Conservation (phyloP, 2,888 invertebrate genomes). For the Ochlodes sylvanus region DNA sequence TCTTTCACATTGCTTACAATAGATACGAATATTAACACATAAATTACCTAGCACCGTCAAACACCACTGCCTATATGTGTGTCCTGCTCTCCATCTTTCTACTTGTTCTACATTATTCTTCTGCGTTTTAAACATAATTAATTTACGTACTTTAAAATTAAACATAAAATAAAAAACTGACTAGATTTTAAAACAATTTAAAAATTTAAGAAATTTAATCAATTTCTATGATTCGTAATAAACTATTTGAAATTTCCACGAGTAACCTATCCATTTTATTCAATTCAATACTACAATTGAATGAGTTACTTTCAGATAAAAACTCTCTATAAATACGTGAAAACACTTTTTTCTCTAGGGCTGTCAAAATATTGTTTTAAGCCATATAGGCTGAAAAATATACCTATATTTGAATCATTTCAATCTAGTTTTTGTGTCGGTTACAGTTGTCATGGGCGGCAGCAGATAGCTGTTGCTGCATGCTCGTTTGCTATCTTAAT, state of each 20-base stretch:
- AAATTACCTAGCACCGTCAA: conserved; percentile 47
- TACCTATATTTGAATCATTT: too few relatives aligned
- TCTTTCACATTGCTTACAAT: too few relatives aligned
- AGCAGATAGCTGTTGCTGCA: too few relatives aligned
- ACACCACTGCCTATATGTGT: conserved; percentile 47
- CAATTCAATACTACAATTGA: conserved; percentile 16
- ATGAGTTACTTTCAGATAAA: not conserved
- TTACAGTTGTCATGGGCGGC: too few relatives aligned
- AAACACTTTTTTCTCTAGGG: not conserved
- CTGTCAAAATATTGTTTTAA: conserved; percentile 7
- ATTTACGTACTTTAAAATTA: too few relatives aligned
- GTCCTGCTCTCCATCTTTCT: conserved; percentile 36
- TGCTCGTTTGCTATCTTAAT: too few relatives aligned
- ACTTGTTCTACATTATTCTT: not conserved
- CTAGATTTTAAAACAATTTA: too few relatives aligned
- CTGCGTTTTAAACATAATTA: conserved; percentile 13
- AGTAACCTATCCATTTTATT: not conserved
- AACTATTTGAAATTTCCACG: not conserved
- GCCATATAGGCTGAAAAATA: too few relatives aligned
- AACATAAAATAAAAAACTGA: too few relatives aligned
- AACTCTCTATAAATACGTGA: not conserved
- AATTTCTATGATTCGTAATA: not conserved
- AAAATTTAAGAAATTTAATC: too few relatives aligned
- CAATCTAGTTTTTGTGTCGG: too few relatives aligned
- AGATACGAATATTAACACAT: too few relatives aligned